Conservation (phyloP, 2,797 vertebrate genomes). For the Labeo calbasu region DNA sequence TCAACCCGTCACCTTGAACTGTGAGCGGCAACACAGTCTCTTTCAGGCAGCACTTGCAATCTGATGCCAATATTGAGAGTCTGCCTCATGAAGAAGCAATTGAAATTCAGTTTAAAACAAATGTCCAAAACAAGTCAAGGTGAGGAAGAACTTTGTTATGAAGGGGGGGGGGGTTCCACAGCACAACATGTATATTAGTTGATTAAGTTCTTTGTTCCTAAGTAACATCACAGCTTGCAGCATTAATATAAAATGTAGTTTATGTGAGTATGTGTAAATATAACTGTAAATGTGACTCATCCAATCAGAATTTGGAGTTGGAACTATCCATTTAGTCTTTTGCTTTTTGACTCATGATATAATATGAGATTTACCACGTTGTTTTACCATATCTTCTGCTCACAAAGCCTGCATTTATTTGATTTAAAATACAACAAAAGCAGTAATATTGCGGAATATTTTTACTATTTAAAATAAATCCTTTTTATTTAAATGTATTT, state of each 20-base stretch:
- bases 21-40: slow-evolving; percentile 12
- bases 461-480: no score
- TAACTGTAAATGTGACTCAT: background rate
- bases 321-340: background rate
- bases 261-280: background rate
- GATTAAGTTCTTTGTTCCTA: background rate
- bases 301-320: background rate
- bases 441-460: no score
- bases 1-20: slow-evolving; percentile 31
- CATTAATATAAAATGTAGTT: background rate
- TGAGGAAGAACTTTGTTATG: background rate
- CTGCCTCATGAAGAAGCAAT: slow-evolving; percentile 3
- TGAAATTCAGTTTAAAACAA: slow-evolving; percentile 8
- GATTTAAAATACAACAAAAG: no score
- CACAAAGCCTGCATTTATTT: no score
- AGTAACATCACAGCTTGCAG: background rate
- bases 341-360: no score
- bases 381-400: no score
- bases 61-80: slow-evolving; percentile 11
- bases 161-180: background rate
- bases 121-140: background rate
- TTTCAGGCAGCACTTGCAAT: slow-evolving; percentile 23
- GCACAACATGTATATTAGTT: background rate
- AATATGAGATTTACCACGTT: no score
- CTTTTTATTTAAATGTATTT: no score